These are phyloP conservation scores for Celastrina argiolus DNA, from an alignment of 2,888 invertebrate species.

Conservation along the genomic window DNA sequence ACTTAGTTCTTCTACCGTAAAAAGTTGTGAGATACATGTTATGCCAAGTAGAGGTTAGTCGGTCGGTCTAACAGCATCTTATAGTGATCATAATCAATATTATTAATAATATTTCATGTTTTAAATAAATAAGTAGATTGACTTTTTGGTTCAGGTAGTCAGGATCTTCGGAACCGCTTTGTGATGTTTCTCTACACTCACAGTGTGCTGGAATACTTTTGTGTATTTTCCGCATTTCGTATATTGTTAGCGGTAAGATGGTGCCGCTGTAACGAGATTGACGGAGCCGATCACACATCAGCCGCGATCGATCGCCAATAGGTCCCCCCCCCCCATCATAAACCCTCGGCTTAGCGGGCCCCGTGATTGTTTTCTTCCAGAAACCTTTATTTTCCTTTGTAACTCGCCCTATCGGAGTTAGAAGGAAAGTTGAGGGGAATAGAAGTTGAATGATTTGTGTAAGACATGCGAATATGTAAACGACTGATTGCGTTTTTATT, in stretches of 20 bases:
- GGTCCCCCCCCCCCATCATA: neutral
- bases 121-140: too few relatives aligned
- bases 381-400: neutral
- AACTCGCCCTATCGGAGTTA: neutral
- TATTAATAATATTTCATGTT: too few relatives aligned
- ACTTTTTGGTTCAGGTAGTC: too few relatives aligned
- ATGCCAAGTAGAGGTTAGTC: too few relatives aligned
- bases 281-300: neutral
- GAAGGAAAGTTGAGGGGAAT: neutral
- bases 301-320: neutral
- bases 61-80: too few relatives aligned
- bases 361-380: constrained; percentile 1
- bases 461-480: neutral
- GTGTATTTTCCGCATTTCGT: neutral
- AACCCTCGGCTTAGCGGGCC: neutral
- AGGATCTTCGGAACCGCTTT: too few relatives aligned
- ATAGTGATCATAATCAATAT: too few relatives aligned
- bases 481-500: neutral
- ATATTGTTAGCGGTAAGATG: neutral
- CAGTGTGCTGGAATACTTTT: neutral
- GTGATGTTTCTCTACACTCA: too few relatives aligned
- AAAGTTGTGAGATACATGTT: too few relatives aligned
- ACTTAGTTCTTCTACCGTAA: too few relatives aligned
- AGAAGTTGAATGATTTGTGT: neutral
- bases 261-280: neutral